Evolutionary conservation across 2,888 invertebrate genomes (phyloP).

Genomic region (Tricholauxania praeusta): DNA sequence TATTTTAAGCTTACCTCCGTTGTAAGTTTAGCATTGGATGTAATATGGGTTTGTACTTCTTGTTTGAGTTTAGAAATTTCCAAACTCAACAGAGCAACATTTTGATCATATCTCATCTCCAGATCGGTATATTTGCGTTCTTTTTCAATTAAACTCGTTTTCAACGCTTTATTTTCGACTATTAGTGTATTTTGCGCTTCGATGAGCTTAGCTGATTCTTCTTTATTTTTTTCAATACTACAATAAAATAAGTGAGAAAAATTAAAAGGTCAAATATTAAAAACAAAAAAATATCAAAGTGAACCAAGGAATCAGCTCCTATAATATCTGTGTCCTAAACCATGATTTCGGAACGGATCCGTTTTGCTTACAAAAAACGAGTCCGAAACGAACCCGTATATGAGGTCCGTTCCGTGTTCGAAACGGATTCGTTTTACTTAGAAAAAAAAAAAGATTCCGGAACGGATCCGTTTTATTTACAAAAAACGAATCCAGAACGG

Average conservation of each 20-base stretch:
- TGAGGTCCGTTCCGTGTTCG: no score
- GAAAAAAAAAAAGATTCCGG: no score
- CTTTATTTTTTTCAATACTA: slow-evolving; percentile 41
- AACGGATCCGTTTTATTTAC: no score
- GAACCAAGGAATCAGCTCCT: no score
- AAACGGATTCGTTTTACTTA: no score
- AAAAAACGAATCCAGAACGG: no score
- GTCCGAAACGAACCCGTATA: no score
- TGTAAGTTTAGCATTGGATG: slow-evolving; percentile 23
- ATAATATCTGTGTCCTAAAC: no score
- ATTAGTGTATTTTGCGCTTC: slow-evolving; percentile 15
- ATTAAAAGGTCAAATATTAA: no score
- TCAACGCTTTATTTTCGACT: slow-evolving; percentile 31
- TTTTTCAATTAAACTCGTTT: slow-evolving; percentile 28
- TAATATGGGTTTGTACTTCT: slow-evolving; percentile 27
- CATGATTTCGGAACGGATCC: no score
- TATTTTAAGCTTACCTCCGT: slow-evolving; percentile 20
- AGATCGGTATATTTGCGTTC: slow-evolving; percentile 43
- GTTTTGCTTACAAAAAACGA: no score
- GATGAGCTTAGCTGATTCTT: slow-evolving; percentile 37
- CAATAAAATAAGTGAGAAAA: neutral
- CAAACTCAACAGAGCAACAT: slow-evolving; percentile 12
- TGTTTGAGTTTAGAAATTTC: slow-evolving; percentile 35
- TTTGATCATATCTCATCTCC: slow-evolving; percentile 42
- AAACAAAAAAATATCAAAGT: no score